Conservation (phyloP, 2,113 vertebrate genomes). For the Phaethon lepturus region DNA sequence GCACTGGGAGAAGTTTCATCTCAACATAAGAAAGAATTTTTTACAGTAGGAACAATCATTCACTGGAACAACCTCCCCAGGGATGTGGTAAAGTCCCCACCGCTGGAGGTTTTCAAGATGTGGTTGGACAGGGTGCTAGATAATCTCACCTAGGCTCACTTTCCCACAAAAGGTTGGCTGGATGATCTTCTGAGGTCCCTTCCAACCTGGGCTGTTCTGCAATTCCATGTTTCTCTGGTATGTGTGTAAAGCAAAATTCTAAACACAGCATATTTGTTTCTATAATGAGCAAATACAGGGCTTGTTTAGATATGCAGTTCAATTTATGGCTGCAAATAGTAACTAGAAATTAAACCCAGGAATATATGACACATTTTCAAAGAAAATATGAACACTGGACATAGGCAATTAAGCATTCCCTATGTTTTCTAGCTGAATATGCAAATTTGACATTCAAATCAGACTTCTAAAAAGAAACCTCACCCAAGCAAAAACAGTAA, state of each 20-base stretch:
- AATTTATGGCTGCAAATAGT: not conserved
- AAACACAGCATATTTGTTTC: not conserved
- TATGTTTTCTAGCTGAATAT: not conserved
- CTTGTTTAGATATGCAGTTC: not conserved
- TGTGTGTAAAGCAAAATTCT: not conserved
- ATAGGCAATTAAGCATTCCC: conserved; percentile 24
- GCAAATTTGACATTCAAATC: conserved; percentile 52
- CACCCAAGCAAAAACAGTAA: not conserved
- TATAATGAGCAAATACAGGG: not conserved
- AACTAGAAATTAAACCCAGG: not conserved
- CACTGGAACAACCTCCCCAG: not conserved
- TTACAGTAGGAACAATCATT: not conserved
- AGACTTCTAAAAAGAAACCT: not conserved
- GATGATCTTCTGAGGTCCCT: not conserved
- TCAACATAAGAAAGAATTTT: not conserved
- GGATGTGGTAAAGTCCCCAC: fast-evolving
- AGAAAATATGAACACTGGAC: not conserved
- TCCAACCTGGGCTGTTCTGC: not conserved
- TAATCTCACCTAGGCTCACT: not conserved
- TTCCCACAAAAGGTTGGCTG: not conserved
- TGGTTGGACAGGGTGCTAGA: not conserved
- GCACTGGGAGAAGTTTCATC: not conserved
- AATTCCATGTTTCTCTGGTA: not conserved
- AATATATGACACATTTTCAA: not conserved
- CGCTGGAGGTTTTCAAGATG: not conserved